Conservation (phyloP, 2,888 invertebrate genomes). For the Cantharis flavilabris region DNA sequence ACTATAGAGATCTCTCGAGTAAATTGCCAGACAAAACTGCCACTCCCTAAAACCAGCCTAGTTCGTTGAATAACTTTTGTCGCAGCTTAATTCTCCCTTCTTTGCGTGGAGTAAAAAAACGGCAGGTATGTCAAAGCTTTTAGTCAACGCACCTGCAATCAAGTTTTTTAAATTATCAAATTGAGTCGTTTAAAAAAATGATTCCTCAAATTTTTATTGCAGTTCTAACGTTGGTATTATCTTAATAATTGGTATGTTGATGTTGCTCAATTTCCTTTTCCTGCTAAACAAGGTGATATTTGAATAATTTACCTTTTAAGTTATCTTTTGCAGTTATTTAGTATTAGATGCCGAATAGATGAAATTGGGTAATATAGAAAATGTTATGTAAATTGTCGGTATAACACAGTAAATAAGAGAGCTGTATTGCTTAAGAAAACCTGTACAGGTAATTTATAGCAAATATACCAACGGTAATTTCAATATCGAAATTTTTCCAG, state of each 20-base stretch:
- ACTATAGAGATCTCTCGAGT: background rate
- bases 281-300: background rate
- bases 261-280: background rate
- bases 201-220: background rate
- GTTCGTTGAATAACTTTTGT: constrained; percentile 16
- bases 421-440: background rate
- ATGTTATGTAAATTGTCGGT: background rate
- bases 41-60: constrained; percentile 21
- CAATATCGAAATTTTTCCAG: background rate
- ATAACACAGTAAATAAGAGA: background rate
- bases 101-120: constrained; percentile 12
- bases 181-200: background rate
- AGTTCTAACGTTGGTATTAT: background rate
- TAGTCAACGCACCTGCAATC: background rate
- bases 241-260: background rate
- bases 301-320: background rate
- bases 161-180: background rate
- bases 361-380: background rate
- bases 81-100: constrained; percentile 21
- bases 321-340: background rate
- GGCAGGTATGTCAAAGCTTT: background rate
- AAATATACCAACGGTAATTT: background rate
- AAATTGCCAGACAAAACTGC: constrained; percentile 26
- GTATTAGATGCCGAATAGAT: background rate
- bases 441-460: background rate